Percentiles rank a stretch among this genome's conserved stretches.
Evolutionary conservation across 2,797 vertebrate species (phyloP).

Genomic region (Gadopsis marmoratus): DNA sequence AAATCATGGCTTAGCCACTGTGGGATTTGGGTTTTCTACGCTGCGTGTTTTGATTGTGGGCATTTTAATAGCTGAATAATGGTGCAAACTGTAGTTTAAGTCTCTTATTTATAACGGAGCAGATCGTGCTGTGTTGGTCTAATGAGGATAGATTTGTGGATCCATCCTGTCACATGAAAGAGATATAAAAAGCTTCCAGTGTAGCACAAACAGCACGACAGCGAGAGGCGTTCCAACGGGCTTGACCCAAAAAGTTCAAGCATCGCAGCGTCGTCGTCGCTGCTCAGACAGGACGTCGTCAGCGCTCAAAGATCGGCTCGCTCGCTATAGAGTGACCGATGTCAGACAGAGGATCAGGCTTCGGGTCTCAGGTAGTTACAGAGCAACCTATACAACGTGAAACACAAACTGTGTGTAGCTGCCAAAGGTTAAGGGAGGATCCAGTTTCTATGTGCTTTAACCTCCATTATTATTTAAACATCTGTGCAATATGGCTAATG

Average conservation of each 20-base stretch:
- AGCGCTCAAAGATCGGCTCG: constrained; percentile 47
- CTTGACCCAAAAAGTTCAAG: constrained; percentile 43
- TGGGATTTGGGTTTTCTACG: constrained; percentile 65
- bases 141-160: constrained; percentile 10
- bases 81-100: constrained; percentile 35
- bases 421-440: constrained; percentile 56
- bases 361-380: constrained; percentile 67
- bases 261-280: constrained; percentile 51
- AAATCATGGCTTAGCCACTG: constrained; percentile 72
- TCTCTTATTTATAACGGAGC: constrained; percentile 32
- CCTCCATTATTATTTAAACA: constrained; percentile 55
- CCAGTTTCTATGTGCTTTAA: constrained; percentile 58
- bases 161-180: constrained; percentile 14
- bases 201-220: background rate
- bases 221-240: constrained; percentile 1
- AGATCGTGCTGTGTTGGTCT: constrained; percentile 16
- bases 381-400: constrained; percentile 66
- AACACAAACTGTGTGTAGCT: constrained; percentile 58
- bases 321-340: constrained; percentile 41
- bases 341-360: constrained; percentile 71
- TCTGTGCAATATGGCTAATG: constrained; percentile 41
- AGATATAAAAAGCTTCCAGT: constrained; percentile 29
- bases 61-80: constrained; percentile 61
- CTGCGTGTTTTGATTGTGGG: constrained; percentile 51
- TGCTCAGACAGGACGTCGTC: constrained; percentile 33